Conservation (phyloP, 1,140 invertebrate species). For the Phocides pigmalion region DNA sequence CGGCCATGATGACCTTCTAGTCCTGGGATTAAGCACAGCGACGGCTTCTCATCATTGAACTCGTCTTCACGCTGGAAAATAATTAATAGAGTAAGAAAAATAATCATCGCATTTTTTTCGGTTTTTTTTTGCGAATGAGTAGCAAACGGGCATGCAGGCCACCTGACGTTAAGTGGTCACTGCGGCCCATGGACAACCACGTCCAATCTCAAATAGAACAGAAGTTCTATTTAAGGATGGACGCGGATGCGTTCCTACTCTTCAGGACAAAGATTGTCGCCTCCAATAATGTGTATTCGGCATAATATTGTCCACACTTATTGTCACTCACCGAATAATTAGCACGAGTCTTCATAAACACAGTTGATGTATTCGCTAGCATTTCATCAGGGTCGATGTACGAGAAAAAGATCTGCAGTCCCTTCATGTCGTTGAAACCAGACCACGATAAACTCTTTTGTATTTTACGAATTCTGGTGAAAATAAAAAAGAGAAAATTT, state of each 20-base stretch:
- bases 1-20: slow-evolving; percentile 42
- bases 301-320: too few species aligned
- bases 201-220: too few species aligned
- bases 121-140: too few species aligned
- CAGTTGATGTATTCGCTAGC: slow-evolving; percentile 31
- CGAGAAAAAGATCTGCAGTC: slow-evolving; percentile 39
- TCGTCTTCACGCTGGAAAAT: slow-evolving; percentile 45
- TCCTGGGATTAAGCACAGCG: slow-evolving; percentile 46
- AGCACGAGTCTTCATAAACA: slow-evolving; percentile 36
- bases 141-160: too few species aligned
- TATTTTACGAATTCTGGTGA: slow-evolving; percentile 25
- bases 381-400: slow-evolving; percentile 41
- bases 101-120: too few species aligned
- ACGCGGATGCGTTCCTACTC: too few species aligned
- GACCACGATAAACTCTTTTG: slow-evolving; percentile 10
- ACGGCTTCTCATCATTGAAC: slow-evolving; percentile 35
- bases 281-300: too few species aligned
- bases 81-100: too few species aligned
- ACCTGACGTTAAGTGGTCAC: too few species aligned
- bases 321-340: slow-evolving; percentile 35
- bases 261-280: too few species aligned
- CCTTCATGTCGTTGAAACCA: slow-evolving; percentile 32
- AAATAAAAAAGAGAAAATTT: neutral
- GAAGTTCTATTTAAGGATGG: too few species aligned
- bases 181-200: too few species aligned